Base-by-base conservation (phyloP, 2,888 invertebrate genomes). In the Caenorhabditis sp. region DNA sequence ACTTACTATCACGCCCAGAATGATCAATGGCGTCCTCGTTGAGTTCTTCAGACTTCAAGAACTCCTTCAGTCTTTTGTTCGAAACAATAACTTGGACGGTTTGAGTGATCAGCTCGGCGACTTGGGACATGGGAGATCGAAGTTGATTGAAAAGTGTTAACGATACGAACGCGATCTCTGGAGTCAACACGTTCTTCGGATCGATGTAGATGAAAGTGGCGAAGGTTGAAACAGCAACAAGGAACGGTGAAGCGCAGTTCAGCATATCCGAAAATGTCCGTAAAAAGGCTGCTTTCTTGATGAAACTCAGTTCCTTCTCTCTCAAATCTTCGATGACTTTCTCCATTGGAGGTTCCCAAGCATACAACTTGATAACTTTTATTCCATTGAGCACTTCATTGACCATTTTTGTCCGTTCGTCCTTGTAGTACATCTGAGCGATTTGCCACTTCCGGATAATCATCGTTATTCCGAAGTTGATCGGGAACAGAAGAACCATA, bases 81-180 rank as follows among this genome's bases (percentile, higher is more conserved):
- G 90, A 90, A 1, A 91, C 91, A 31, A 85, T 59, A 8, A 91
- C 90, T 82, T 91, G 91, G 8, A 91, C 91, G 7, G 91, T 91
- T 70, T 90, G 90, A 8, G 91, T 89, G 80, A 91, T 90, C 16
- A 91, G 82, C 74, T 91, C 91, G 4, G 91, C 95, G 68, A 97
- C 95, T 95, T 97, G 96, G 93, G 96, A 96, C 93, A 98, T 95
- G 92, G 98, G 98, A 93, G 97, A 96, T 93, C 97, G 95, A 92
- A 98, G 95, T 92, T 98, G 96, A 94, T 98, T 98, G 95, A 98
- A 97, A 93, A 98, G 95, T 93, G 98, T 96, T 92, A 98, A 94
- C 92, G 98, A 96, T 92, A 97, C 97, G 94, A 98, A 98, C 92
- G 97, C 97, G 93, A 95, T 96, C 93, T 95, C 87, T 1, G 91